Conservation (phyloP, 2,113 vertebrate species). For the Symphodus melops region DNA sequence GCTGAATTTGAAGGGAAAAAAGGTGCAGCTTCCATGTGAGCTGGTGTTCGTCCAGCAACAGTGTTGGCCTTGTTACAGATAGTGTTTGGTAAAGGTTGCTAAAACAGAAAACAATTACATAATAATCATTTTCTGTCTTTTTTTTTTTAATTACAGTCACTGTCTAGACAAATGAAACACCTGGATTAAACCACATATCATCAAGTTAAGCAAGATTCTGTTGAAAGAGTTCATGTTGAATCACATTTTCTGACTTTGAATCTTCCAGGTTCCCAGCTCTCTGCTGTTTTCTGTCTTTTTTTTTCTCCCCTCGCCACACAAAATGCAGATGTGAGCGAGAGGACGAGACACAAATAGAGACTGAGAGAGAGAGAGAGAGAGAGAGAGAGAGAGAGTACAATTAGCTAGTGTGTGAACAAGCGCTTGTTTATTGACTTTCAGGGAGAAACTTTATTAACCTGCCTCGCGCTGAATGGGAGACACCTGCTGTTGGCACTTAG, state of each 20-base stretch:
- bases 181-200: neutral
- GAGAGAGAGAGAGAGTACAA: conserved; percentile 65
- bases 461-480: conserved; percentile 82
- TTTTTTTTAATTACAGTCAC: neutral
- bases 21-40: neutral
- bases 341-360: neutral
- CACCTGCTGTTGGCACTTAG: conserved; percentile 86
- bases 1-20: neutral
- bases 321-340: neutral
- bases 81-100: neutral
- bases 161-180: conserved; percentile 4
- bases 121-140: neutral
- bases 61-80: neutral
- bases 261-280: too few species aligned
- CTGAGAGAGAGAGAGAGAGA: conserved; percentile 16
- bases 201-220: neutral
- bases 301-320: conserved; percentile 1
- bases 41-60: conserved; percentile 1
- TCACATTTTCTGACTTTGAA: neutral
- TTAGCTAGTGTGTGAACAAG: conserved; percentile 85
- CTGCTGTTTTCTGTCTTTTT: neutral
- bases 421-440: conserved; percentile 85
- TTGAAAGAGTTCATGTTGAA: neutral
- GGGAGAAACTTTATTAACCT: conserved; percentile 84
- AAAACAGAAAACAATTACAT: neutral